Base-by-base conservation (phyloP, 1,140 invertebrate species). In the Coenobita brevimanus region DNA sequence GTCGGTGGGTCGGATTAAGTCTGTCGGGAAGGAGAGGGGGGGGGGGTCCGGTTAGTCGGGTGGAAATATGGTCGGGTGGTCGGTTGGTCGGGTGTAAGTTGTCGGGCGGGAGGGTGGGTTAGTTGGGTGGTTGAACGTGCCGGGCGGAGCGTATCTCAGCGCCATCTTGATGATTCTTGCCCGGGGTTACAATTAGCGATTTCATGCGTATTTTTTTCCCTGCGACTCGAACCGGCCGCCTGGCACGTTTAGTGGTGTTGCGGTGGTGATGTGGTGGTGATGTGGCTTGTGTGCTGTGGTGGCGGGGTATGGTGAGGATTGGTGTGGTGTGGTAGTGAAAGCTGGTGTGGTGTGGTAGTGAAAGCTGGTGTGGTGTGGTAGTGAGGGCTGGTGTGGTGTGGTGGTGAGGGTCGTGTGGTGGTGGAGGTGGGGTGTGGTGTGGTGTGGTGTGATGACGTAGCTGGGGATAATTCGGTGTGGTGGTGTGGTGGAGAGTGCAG, bases 181-280 rank as follows among this genome's bases (percentile, higher is more conserved):
- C 83, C 36, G 17, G 27, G 54, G 83, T 43, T 38, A 78, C 83
- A 85, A 85, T 85, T 85, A 85, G 83, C 83, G 83, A 85, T 85
- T 85, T 85, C 83, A 85, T 85, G 83, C 30, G 36, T 50, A 76
- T 85, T 85, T 82, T 81, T 82, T 82, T 41, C 36, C 50, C 41
- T 41, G 57, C 50, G 79, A 81, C 33, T 82, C 30, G 46, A 57
- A 38, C 60, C 57, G 79, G 41, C 79, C 30, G n/a, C 46, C n/a
- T n/a, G n/a, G n/a, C n/a, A n/a, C n/a, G n/a, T n/a, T n/a, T n/a
- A n/a, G n/a, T n/a, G n/a, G n/a, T n/a, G n/a, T n/a, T n/a, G n/a
- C n/a, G n/a, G n/a, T n/a, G n/a, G n/a, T n/a, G n/a, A n/a, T n/a
- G n/a, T n/a, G n/a, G n/a, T n/a, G n/a, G n/a, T n/a, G n/a, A n/a